phyloP scores from a whole-genome alignment of 2,888 invertebrate species.

The Phaedon cochleariae region DNA sequence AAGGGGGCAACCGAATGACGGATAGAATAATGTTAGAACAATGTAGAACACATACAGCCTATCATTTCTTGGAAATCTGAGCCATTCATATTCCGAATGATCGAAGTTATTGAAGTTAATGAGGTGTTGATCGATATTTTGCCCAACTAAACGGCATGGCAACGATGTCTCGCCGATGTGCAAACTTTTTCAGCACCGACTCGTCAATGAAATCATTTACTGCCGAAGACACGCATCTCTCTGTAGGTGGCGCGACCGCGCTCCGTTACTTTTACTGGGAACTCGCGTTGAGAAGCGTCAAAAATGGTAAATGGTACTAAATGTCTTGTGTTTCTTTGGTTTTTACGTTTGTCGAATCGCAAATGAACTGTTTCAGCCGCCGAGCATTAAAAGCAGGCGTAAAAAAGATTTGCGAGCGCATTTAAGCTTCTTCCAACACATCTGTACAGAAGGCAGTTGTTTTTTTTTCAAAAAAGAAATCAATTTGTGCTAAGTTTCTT shows the following conservation, averaged over 20 bases:
- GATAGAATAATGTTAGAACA: too few species aligned
- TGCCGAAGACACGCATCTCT: constrained; percentile 41
- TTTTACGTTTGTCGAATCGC: constrained; percentile 42
- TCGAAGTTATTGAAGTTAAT: neutral
- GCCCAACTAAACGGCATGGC: neutral
- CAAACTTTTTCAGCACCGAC: constrained; percentile 32
- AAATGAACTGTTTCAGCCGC: constrained; percentile 15
- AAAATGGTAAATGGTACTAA: constrained; percentile 49
- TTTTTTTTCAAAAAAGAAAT: neutral
- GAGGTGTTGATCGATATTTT: neutral
- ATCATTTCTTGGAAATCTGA: too few species aligned
- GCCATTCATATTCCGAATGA: neutral
- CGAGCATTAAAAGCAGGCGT: neutral
- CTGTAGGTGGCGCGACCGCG: constrained; percentile 45
- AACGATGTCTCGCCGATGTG: neutral
- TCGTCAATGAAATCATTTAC: constrained; percentile 43
- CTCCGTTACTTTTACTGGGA: constrained; percentile 44
- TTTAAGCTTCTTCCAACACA: neutral
- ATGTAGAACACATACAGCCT: too few species aligned
- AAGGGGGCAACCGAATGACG: too few species aligned
- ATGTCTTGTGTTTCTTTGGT: constrained; percentile 43
- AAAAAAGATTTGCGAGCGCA: constrained; percentile 19
- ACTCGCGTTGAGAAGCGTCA: constrained; percentile 47
- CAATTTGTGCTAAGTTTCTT: neutral
- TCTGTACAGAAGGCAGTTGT: neutral